A percentile compares a stretch with the other conserved stretches of the same genome.
These are phyloP conservation scores for Antheraea pernyi DNA, from an alignment of 1,140 invertebrate species.

Conservation along the genomic window DNA sequence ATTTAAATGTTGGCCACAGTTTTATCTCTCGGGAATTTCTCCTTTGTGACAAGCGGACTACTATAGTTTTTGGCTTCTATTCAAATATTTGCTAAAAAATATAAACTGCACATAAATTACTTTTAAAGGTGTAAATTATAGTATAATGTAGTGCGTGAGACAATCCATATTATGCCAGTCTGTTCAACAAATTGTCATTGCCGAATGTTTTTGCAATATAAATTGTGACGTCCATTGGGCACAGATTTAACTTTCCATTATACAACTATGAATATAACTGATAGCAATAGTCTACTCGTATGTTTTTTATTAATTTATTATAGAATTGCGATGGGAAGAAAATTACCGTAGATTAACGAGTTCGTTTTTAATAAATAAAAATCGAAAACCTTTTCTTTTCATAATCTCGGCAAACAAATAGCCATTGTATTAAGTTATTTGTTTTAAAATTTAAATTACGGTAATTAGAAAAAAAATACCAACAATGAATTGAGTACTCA, in stretches of 20 bases:
- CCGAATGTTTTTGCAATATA: too few relatives aligned
- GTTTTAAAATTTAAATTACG: too few relatives aligned
- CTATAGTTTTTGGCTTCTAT: slow-evolving; percentile 23
- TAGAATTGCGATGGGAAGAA: too few relatives aligned
- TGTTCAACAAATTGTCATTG: background rate
- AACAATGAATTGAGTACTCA: too few relatives aligned
- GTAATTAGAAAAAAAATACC: too few relatives aligned
- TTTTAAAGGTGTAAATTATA: slow-evolving; percentile 22
- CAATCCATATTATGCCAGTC: background rate
- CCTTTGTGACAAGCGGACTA: slow-evolving; percentile 27
- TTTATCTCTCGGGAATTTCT: slow-evolving; percentile 34
- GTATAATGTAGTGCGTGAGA: background rate
- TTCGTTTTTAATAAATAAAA: too few relatives aligned
- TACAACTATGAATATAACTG: background rate
- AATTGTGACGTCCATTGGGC: too few relatives aligned
- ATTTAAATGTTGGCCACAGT: slow-evolving; percentile 26
- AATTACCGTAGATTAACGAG: too few relatives aligned
- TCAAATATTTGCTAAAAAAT: slow-evolving; percentile 30
- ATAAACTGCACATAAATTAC: slow-evolving; percentile 18
- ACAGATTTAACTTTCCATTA: background rate
- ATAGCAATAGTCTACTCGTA: background rate
- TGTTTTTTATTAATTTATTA: too few relatives aligned
- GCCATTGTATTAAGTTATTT: too few relatives aligned
- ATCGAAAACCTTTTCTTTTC: too few relatives aligned
- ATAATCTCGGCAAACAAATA: too few relatives aligned